Conservation (phyloP, 2,888 invertebrate species). For the Drosophila niveifrons region DNA sequence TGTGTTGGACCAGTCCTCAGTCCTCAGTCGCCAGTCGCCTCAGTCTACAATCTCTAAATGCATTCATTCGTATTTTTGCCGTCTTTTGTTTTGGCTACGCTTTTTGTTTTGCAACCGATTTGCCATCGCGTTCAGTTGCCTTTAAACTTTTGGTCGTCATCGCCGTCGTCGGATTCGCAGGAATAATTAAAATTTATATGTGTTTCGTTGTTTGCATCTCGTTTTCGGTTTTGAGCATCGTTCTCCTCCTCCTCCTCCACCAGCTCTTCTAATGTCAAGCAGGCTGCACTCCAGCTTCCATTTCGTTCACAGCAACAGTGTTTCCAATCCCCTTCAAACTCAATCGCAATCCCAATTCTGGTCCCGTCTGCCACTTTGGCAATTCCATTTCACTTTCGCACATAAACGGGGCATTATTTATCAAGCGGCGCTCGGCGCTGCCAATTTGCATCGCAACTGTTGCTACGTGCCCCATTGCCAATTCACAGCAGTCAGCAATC, state of each 20-base stretch:
- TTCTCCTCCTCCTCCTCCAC: slow-evolving; percentile 16
- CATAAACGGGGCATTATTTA: slow-evolving; percentile 63
- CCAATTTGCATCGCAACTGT: slow-evolving; percentile 73
- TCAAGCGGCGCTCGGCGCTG: slow-evolving; percentile 57
- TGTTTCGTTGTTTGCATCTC: slow-evolving; percentile 51
- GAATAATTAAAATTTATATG: slow-evolving; percentile 82
- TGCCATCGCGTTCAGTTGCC: slow-evolving; percentile 5
- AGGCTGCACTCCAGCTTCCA: slow-evolving; percentile 1
- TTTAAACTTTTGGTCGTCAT: slow-evolving; percentile 25
- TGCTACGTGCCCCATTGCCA: slow-evolving; percentile 50
- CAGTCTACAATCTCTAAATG: slow-evolving; percentile 58
- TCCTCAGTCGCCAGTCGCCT: too few relatives aligned
- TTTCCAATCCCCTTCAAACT: background rate
- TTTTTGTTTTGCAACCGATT: slow-evolving; percentile 43
- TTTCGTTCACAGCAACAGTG: slow-evolving; percentile 24
- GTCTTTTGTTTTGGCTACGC: slow-evolving; percentile 56
- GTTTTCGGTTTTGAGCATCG: slow-evolving; percentile 27
- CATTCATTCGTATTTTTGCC: slow-evolving; percentile 67
- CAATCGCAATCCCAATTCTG: background rate
- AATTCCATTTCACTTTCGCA: slow-evolving; percentile 74
- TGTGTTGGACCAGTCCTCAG: background rate
- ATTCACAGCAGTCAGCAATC: slow-evolving; percentile 27
- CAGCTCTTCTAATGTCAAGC: slow-evolving; percentile 48
- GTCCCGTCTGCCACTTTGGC: slow-evolving; percentile 35
- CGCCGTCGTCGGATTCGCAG: slow-evolving; percentile 49